Evolutionary conservation across 2,797 vertebrate genomes (phyloP).

Genomic region (Serranus cabrilla): DNA sequence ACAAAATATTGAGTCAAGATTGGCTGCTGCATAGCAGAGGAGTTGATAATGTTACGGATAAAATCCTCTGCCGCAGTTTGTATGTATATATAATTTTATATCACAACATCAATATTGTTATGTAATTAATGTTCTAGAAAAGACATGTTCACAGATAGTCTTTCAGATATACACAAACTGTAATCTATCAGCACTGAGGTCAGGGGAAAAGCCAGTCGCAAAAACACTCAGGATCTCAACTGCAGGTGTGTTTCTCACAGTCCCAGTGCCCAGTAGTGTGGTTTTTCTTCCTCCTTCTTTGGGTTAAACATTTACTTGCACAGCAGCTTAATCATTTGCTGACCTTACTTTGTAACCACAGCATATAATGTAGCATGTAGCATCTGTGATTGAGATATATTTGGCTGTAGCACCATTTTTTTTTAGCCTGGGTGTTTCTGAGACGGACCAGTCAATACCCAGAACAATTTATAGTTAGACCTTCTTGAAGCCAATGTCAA

Average conservation of each 20-base stretch:
- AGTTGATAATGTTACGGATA: neutral
- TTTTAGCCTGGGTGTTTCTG: neutral
- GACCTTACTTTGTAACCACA: neutral
- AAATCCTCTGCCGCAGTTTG: too few relatives aligned
- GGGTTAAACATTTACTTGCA: neutral
- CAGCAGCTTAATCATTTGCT: neutral
- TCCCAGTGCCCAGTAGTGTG: neutral
- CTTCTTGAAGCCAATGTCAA: constrained; percentile 13
- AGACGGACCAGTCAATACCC: neutral
- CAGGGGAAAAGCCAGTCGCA: neutral
- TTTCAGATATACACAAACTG: neutral
- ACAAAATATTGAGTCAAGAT: neutral
- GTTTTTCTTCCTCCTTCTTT: neutral
- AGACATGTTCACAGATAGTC: neutral
- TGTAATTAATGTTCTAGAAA: neutral
- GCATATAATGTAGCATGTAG: neutral
- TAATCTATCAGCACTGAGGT: neutral
- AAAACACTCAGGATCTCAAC: neutral
- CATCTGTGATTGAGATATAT: neutral
- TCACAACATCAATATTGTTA: neutral
- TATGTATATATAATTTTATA: neutral
- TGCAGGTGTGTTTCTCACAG: neutral
- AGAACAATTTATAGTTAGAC: neutral
- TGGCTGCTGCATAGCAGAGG: neutral
- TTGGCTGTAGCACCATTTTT: neutral